Conservation (phyloP, 2,797 vertebrate genomes). For the Phylloscopus collybita region DNA sequence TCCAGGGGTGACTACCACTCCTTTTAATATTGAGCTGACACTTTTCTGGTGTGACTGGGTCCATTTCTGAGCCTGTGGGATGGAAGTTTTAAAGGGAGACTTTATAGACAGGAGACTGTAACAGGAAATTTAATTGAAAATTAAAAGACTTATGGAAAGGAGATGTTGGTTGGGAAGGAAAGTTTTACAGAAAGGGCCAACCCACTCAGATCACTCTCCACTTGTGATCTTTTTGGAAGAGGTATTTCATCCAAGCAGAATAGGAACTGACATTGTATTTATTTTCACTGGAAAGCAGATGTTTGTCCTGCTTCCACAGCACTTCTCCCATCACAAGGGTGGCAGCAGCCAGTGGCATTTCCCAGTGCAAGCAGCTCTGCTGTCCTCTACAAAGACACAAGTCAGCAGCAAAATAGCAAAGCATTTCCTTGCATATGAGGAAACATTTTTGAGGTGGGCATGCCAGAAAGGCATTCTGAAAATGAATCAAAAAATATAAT, state of each 20-base stretch:
- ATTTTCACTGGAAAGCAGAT: neutral
- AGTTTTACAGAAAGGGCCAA: neutral
- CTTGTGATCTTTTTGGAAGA: neutral
- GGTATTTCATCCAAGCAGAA: neutral
- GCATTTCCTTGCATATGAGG: neutral
- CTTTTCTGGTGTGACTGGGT: neutral
- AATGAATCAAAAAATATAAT: rapidly evolving
- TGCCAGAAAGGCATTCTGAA: neutral
- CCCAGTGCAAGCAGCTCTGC: neutral
- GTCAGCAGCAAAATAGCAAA: neutral
- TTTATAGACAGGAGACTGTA: neutral
- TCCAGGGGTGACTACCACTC: neutral
- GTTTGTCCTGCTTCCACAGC: neutral
- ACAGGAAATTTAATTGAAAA: neutral
- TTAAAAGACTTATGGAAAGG: neutral
- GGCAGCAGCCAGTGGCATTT: rapidly evolving
- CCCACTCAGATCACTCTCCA: neutral
- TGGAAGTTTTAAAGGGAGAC: neutral
- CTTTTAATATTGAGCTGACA: neutral
- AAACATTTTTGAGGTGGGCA: neutral
- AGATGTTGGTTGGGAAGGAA: neutral
- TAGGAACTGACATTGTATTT: neutral
- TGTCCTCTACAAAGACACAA: neutral
- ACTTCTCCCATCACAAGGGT: neutral
- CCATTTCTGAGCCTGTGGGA: neutral